Evolutionary conservation across 2,113 vertebrate genomes (phyloP).

Genomic region (Aviceda subcristata): DNA sequence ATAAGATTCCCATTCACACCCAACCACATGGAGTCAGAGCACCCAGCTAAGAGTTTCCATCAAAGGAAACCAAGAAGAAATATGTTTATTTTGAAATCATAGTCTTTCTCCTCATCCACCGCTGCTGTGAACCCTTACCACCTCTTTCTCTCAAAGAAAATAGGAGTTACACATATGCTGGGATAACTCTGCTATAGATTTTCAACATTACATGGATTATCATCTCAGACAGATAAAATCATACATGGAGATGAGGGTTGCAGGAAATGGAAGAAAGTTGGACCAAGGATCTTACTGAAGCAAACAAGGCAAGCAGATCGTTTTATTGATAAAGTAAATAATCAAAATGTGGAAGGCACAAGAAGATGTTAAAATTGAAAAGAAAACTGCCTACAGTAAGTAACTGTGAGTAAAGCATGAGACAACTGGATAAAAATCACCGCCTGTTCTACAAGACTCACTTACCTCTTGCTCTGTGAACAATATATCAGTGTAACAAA

Average conservation of each 20-base stretch:
- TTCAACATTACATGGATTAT: not conserved
- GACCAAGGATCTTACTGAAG: not conserved
- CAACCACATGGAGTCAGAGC: not conserved
- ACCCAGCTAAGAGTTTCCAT: not conserved
- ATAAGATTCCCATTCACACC: not conserved
- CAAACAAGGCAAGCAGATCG: not conserved
- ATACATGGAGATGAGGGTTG: not conserved
- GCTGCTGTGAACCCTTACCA: not conserved
- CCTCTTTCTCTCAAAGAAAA: not conserved
- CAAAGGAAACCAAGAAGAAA: not conserved
- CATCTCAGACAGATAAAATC: not conserved
- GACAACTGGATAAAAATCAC: not conserved
- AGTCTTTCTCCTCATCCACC: not conserved
- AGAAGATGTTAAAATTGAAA: not conserved
- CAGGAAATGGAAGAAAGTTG: not conserved
- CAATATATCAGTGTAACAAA: constrained; percentile 97
- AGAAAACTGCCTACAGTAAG: not conserved
- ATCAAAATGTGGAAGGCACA: not conserved
- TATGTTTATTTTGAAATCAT: not conserved
- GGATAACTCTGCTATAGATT: not conserved
- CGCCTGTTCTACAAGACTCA: not conserved
- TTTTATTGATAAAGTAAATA: not conserved
- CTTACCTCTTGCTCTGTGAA: constrained; percentile 98
- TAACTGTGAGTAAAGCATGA: not conserved
- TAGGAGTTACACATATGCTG: not conserved